Conservation (phyloP, 2,888 invertebrate genomes). For the Acrobasis suavella region DNA sequence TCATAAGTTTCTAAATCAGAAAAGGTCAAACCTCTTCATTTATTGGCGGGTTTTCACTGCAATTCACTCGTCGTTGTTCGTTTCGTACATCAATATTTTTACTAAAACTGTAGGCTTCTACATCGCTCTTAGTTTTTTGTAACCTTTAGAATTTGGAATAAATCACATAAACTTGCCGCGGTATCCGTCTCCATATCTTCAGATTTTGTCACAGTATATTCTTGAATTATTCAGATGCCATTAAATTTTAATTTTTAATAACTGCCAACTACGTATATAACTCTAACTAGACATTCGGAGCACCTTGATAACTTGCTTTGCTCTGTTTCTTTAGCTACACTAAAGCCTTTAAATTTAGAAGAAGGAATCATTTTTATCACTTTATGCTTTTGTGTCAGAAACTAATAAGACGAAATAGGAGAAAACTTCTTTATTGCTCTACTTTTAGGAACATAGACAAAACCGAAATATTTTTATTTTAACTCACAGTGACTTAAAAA, state of each 20-base stretch:
- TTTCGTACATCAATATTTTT: too few relatives aligned
- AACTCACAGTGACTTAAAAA: too few relatives aligned
- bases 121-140: neutral
- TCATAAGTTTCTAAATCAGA: neutral
- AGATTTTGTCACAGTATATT: slow-evolving; percentile 3
- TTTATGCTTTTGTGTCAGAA: too few relatives aligned
- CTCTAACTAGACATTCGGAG: neutral
- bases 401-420: too few relatives aligned
- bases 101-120: neutral
- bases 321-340: too few relatives aligned
- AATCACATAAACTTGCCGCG: neutral
- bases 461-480: too few relatives aligned
- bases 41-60: neutral
- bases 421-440: too few relatives aligned
- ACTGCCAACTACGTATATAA: neutral
- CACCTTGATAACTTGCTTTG: neutral
- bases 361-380: too few relatives aligned
- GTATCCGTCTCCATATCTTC: neutral
- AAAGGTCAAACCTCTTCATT: neutral
- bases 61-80: too few relatives aligned
- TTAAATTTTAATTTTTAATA: slow-evolving; percentile 10
- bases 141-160: neutral
- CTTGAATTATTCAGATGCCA: slow-evolving; percentile 3
- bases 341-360: too few relatives aligned
- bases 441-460: too few relatives aligned